Evolutionary conservation across 1,140 invertebrate genomes (phyloP), one percentile per base, ranked within the genome.

Genomic region (Drosophila ogumai): DNA sequence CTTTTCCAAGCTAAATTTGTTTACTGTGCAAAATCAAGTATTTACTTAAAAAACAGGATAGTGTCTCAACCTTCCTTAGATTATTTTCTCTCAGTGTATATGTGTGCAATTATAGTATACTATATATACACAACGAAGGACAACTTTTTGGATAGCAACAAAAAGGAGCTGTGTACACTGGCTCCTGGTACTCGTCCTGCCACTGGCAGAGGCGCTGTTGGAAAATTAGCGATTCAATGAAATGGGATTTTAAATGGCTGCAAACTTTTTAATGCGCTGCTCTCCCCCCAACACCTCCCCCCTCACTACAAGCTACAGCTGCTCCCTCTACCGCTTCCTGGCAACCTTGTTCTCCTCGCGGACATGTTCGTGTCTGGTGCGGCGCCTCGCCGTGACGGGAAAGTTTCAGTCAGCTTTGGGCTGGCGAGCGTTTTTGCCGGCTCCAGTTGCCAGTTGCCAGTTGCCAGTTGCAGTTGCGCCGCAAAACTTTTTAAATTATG

Each of bases 211-310:
- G 82, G 56, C 73, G 74, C 34, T 85, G 84, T 81, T 76, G 85
- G 79, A 85, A 90, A 91, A 91, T 91, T 91, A 91, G 90, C 90
- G 90, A 91, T 91, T 91, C 90, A 91, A 86, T 91, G 90, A 91
- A 91, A 91, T 91, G 90, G 84, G 90, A 91, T 91, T 91, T 91
- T 91, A 91, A 91, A 91, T 91, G 85, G 90, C 90, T 86, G 81
- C 73, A 91, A 91, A 91, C 84, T 91, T 91, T 91, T 91, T 90
- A 91, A 91, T 91, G 85, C 78, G 77, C 90, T 79, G 72, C 49
- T 61, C 49, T 58, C 40, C 57, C 10, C 10, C 46, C 31, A 17
- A 9, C 34, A 19, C 19, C 41, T 17, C 31, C 40, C 61, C 31
- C 40, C 61, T 36, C 19, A 7, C 41, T 36, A 36, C 31, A 40